Evolutionary conservation across 2,113 vertebrate species (phyloP).

Genomic region (Oriolus oriolus): DNA sequence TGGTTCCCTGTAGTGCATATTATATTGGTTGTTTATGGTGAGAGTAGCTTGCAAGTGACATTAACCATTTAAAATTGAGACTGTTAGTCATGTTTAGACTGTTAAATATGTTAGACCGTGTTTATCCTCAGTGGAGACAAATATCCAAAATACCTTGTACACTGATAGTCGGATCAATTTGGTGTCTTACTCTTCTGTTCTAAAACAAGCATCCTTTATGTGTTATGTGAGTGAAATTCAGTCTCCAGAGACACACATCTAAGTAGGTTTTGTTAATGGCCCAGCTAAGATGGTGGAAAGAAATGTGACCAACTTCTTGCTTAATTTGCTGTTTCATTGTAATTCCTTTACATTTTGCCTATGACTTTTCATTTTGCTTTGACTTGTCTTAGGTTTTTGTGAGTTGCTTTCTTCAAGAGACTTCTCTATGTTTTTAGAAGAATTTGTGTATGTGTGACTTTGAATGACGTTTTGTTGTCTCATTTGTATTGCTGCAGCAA

Average conservation of each 20-base stretch:
- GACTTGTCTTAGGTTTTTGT: neutral
- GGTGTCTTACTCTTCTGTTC: neutral
- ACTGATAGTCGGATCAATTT: neutral
- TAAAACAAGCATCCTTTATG: neutral
- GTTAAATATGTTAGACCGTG: no score
- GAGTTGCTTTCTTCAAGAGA: neutral
- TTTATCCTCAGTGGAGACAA: neutral
- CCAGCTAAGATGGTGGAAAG: neutral
- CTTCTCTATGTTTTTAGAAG: neutral
- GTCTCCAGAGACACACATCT: neutral
- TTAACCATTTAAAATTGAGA: neutral
- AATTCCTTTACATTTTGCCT: neutral
- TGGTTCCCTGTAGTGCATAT: neutral
- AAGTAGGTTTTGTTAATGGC: neutral
- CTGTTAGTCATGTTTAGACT: neutral
- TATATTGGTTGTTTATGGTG: neutral
- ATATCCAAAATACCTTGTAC: neutral
- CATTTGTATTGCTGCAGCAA: neutral
- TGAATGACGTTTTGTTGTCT: neutral
- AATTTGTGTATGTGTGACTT: neutral
- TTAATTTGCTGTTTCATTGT: neutral
- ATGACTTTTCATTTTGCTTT: neutral
- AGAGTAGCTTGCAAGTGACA: neutral
- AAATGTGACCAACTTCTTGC: neutral
- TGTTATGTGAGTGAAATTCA: neutral